A percentile compares a stretch with the other conserved stretches of the same genome.
Evolutionary conservation across 2,888 invertebrate species (phyloP).

Genomic region (Busseola fusca): DNA sequence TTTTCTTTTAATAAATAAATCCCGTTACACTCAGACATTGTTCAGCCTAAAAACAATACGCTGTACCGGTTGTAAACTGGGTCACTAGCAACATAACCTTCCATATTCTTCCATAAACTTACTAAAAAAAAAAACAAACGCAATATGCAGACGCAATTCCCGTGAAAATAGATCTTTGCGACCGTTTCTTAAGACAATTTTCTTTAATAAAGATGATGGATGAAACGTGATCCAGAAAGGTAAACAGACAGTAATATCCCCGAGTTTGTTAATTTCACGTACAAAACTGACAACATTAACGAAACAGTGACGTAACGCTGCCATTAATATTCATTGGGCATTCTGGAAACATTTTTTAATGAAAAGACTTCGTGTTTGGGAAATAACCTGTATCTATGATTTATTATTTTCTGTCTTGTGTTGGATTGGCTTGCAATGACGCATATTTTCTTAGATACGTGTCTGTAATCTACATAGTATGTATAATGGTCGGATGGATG

Average conservation of each 20-base stretch:
- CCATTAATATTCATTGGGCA: conserved; percentile 48
- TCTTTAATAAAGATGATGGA: conserved; percentile 30
- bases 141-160: background rate
- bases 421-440: background rate
- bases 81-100: background rate
- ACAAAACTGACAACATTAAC: conserved; percentile 38
- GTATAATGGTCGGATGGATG: background rate
- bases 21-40: background rate
- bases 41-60: background rate
- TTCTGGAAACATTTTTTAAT: conserved; percentile 21
- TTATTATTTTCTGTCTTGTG: conserved; percentile 10
- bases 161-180: background rate
- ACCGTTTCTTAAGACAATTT: conserved; percentile 11
- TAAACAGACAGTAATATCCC: conserved; percentile 32
- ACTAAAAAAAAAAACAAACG: background rate
- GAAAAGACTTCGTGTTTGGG: conserved; percentile 6
- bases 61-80: background rate
- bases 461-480: background rate
- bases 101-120: no score
- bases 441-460: background rate
- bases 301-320: conserved; percentile 34
- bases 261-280: conserved; percentile 42
- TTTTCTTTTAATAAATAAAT: background rate
- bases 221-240: conserved; percentile 21
- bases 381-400: conserved; percentile 21